Conservation (phyloP, 2,888 invertebrate species). For the Drosophila cognata region DNA sequence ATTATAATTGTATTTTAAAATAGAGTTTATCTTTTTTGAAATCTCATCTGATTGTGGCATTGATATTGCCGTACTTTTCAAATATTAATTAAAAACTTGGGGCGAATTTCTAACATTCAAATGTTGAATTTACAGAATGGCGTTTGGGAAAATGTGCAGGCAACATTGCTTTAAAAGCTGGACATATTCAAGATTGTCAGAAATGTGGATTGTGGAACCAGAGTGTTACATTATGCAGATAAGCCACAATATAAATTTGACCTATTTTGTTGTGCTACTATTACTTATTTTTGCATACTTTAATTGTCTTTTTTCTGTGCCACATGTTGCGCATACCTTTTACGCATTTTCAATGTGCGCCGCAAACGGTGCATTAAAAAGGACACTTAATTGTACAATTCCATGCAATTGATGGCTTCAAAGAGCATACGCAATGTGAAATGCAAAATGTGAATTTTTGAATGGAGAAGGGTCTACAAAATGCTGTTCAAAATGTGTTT, state of each 20-base stretch:
- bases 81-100: background rate
- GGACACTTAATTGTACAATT: slow-evolving; percentile 69
- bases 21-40: background rate
- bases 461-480: slow-evolving; percentile 24
- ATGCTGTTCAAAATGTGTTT: slow-evolving; percentile 26
- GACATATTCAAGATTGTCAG: background rate
- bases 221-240: background rate
- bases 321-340: slow-evolving; percentile 5
- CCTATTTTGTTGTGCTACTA: background rate
- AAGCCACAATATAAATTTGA: background rate
- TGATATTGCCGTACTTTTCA: background rate
- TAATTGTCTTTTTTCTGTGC: background rate
- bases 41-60: background rate
- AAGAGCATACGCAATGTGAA: slow-evolving; percentile 69
- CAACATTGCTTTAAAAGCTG: background rate
- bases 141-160: background rate
- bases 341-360: background rate
- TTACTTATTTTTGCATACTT: background rate
- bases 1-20: background rate
- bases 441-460: slow-evolving; percentile 16
- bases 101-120: background rate
- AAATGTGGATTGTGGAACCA: background rate
- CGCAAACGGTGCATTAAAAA: slow-evolving; percentile 13
- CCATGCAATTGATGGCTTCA: slow-evolving; percentile 63
- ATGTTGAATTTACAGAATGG: too few relatives aligned